These are phyloP conservation scores for Peromyscus nudipes DNA, from an alignment of 2,797 vertebrate genomes.

Conservation along the genomic window DNA sequence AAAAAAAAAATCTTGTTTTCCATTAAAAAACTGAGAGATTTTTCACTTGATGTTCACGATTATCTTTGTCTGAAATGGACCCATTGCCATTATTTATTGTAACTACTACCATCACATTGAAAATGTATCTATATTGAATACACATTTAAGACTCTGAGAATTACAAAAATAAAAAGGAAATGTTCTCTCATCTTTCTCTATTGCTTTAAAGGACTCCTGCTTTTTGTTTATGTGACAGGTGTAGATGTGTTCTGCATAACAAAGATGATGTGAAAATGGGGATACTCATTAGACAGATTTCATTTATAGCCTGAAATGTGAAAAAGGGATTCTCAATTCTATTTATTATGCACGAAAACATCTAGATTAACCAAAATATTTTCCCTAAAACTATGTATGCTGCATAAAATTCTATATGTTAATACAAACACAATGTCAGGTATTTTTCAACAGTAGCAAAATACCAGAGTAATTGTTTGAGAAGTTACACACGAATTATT, in stretches of 20 bases:
- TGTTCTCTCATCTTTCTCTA: neutral
- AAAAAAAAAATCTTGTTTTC: neutral
- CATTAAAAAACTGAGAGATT: neutral
- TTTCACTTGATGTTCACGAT: neutral
- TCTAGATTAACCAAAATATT: neutral
- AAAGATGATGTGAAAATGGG: neutral
- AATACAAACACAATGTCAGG: neutral
- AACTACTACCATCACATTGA: neutral
- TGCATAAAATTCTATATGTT: neutral
- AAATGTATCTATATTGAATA: neutral
- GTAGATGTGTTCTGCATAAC: neutral
- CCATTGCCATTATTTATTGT: neutral
- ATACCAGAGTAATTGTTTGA: neutral
- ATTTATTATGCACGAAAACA: neutral
- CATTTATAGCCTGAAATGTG: neutral
- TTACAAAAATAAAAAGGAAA: neutral
- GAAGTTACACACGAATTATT: neutral
- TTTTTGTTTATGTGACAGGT: neutral
- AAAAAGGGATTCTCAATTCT: neutral
- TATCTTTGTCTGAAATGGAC: neutral
- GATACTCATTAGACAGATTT: neutral
- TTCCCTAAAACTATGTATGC: neutral
- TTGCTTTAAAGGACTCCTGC: neutral
- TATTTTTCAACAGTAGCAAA: neutral
- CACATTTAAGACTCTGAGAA: neutral